A percentile compares a stretch with the other conserved stretches of the same genome.
These are phyloP conservation scores for Scaptomyza tumidula DNA, from an alignment of 2,888 invertebrate species.

Conservation along the genomic window DNA sequence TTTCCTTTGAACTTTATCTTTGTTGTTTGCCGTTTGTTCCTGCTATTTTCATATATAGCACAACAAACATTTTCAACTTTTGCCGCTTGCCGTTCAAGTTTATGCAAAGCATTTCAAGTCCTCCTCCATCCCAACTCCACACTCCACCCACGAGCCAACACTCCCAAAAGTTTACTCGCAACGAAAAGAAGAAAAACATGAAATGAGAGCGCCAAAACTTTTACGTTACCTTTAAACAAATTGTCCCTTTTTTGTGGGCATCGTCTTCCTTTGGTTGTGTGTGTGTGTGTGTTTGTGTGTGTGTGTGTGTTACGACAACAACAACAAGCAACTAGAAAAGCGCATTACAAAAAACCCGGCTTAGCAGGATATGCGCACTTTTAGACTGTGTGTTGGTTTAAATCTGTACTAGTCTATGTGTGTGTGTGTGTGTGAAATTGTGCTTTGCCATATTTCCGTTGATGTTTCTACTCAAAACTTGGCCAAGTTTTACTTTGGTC, in stretches of 20 bases:
- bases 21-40: slow-evolving; percentile 66
- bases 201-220: slow-evolving; percentile 65
- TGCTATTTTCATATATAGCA: slow-evolving; percentile 56
- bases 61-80: slow-evolving; percentile 69
- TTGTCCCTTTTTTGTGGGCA: slow-evolving; percentile 60
- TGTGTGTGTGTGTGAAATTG: slow-evolving; percentile 22
- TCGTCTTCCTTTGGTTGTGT: slow-evolving; percentile 7
- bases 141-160: background rate
- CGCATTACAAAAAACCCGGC: slow-evolving; percentile 70
- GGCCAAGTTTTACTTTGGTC: slow-evolving; percentile 43
- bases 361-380: slow-evolving; percentile 71
- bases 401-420: slow-evolving; percentile 8
- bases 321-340: slow-evolving; percentile 48
- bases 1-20: slow-evolving; percentile 75
- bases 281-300: slow-evolving; percentile 19
- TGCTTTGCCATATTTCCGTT: slow-evolving; percentile 70
- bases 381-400: slow-evolving; percentile 49
- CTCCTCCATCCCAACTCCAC: background rate
- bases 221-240: slow-evolving; percentile 72
- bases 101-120: slow-evolving; percentile 66
- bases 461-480: slow-evolving; percentile 66
- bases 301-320: slow-evolving; percentile 37
- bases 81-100: slow-evolving; percentile 57
- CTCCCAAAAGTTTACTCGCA: slow-evolving; percentile 8
- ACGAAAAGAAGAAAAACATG: slow-evolving; percentile 14